Evolutionary conservation across 2,888 invertebrate species (phyloP), one percentile per base, ranked within the genome.

Genomic region (Dryocosmus kuriphilus): DNA sequence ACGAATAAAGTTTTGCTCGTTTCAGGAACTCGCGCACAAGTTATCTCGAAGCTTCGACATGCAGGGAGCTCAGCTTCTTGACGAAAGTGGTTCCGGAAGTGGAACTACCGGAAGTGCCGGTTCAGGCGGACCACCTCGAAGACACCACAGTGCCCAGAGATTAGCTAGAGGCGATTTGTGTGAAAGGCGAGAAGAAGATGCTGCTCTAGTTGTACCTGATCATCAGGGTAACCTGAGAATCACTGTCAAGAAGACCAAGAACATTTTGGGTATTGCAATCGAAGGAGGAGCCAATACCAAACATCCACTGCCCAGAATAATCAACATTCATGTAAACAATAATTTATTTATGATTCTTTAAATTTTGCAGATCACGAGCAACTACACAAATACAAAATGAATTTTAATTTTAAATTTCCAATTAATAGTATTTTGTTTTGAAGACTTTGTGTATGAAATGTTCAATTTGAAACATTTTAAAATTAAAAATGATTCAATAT

Each of bases 221-320:
- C 95, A 96, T 92, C 96, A 96, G 92, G 97, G 97, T 85, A 97
- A 97, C 92, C 94, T 97, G 88, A 94, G 97, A 91, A 96, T 98
- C 88, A 96, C 96, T 85, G 97, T 98, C 85, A 96, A 96, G 92
- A 98, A 98, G 93, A 97, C 96, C 77, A 98, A 98, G 92, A 97
- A 98, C 73, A 97, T 97, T 89, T 94, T 99, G 87, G 98, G 99
- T 85, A 97, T 99, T 89, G 98, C 98, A 82, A 98, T 99, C 89
- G 98, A 98, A 93, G 99, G 99, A 81, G 99, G 99, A 82, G 97
- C 97, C 87, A 98, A 99, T 92, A 98, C 98, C 65, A 96, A 97
- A 90, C 98, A 98, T 92, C 97, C 97, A 77, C 93, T 98, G 89
- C 98, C 98, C 76, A 94, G 98, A 91, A 98, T 99, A 89, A 98